Base-by-base conservation (phyloP, 2,797 vertebrate genomes). In the Falco biarmicus region DNA sequence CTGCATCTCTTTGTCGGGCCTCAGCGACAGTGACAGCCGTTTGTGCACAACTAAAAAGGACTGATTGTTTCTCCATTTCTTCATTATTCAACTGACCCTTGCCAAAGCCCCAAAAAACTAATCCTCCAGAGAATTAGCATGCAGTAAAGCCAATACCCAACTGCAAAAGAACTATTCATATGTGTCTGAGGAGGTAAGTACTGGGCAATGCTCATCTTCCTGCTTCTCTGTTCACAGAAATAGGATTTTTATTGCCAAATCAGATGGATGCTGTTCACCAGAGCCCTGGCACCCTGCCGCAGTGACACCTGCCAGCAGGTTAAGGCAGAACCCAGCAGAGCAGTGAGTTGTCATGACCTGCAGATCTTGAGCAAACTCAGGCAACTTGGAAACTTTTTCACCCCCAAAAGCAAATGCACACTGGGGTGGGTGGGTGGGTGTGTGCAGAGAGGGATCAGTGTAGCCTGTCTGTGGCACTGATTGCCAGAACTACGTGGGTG, bases 101-200 rank as follows among this genome's bases (percentile, higher is more conserved):
- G 39, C 50, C 37, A 86, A 75, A 88, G 57, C 79, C 81, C 61
- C 37, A 80, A 85, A 85, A 63, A 5, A 1, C 57, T 41, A 89
- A 60, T 32, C 32, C 57, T 74, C 34, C 26, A 17, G 69, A 59
- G 74, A 22, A 41, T 53, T 26, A 73, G 74, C 69, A 81, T 29
- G 12, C 0, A 0, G 19, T 47, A 24, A 32, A 84, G 80, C 54
- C 1, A 1, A 29, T 3, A 31, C n/a, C 31, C 48, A 64, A 5
- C 71, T 19, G 53, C 53, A 54, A 69, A 89, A 28, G 59, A 64
- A 16, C 60, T 19, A 9, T 51, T 79, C 60, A 69, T 0, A n/a
- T 0, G 3, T 3, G 6, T 37, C 56, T 56, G 34, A 65, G 66
- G 80, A 82, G 57, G 59, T 15, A 51, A 47, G 34, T 28, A 45